phyloP scores from a whole-genome alignment of 2,888 invertebrate species.

The Luffia ferchaultella region DNA sequence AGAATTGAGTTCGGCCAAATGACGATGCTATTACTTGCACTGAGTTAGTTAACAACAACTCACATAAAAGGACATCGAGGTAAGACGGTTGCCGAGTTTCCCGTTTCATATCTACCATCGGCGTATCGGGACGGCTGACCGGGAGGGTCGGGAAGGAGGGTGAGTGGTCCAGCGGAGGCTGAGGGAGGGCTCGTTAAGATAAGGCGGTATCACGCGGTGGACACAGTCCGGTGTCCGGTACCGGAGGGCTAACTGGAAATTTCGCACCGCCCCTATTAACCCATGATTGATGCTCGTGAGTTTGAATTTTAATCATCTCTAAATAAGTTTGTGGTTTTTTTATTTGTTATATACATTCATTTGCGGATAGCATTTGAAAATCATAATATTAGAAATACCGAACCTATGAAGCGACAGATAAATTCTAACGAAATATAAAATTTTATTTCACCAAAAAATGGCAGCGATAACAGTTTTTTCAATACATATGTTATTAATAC shows the following conservation, averaged over 20 bases:
- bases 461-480: neutral
- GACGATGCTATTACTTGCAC: neutral
- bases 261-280: constrained; percentile 12
- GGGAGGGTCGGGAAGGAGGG: constrained; percentile 15
- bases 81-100: neutral
- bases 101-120: neutral
- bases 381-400: too few relatives aligned
- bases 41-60: neutral
- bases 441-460: too few relatives aligned
- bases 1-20: neutral
- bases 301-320: neutral
- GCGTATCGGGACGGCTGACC: constrained; percentile 1
- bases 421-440: too few relatives aligned
- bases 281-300: neutral
- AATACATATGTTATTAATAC: neutral
- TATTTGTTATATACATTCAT: too few relatives aligned
- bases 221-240: constrained; percentile 19
- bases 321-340: too few relatives aligned
- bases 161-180: too few relatives aligned
- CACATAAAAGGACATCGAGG: neutral
- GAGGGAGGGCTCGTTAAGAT: constrained; percentile 48
- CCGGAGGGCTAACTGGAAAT: constrained; percentile 11
- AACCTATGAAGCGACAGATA: too few relatives aligned
- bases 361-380: too few relatives aligned
- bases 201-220: constrained; percentile 45